Evolutionary conservation across 2,888 invertebrate genomes (phyloP), one percentile per base, ranked within the genome.

Genomic region (Resseliella maxima): DNA sequence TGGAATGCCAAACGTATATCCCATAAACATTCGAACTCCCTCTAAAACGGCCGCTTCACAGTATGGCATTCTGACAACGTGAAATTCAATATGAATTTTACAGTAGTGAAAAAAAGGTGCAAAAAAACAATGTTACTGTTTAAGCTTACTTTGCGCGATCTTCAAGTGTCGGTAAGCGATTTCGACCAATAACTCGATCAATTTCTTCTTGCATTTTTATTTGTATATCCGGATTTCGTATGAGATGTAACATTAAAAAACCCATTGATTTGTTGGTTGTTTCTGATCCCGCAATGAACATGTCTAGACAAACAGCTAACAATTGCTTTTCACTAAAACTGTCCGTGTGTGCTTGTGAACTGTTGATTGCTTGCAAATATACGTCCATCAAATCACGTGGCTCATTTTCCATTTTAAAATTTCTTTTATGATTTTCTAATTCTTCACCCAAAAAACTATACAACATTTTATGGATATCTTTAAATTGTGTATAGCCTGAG

Each of bases 241-340:
- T 92, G 88, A 97, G 90, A 89, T 96, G 94, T 88, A 96, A 92
- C 88, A 96, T 95, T 87, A 94, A 93, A 89, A 96, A 96, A 41
- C 95, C 94, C 89, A 96, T 91, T 46, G 94, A 94, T 89, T 96
- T 96, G 86, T 94, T 94, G 0, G 96, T 96, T 0, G 97, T 97
- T 91, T 97, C 97, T 0, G 96, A 95, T 0, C 96, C 97, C 35
- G 96, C 97, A 92, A 96, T 94, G 89, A 97, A 97, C 93, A 97
- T 93, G 88, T 97, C 97, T 92, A 96, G 92, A 88, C 96, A 96
- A 88, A 95, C 94, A 0, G 96, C 95, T 87, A 96, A 90, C 86
- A 97, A 90, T 88, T 96, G 96, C 12, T 93, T 93, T 89, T 97
- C 96, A 88, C 93, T 92, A 89, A 94, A 94, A 1, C 92, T 93